phyloP scores from a whole-genome alignment of 2,888 invertebrate genomes.

The Cataglyphis livida region DNA sequence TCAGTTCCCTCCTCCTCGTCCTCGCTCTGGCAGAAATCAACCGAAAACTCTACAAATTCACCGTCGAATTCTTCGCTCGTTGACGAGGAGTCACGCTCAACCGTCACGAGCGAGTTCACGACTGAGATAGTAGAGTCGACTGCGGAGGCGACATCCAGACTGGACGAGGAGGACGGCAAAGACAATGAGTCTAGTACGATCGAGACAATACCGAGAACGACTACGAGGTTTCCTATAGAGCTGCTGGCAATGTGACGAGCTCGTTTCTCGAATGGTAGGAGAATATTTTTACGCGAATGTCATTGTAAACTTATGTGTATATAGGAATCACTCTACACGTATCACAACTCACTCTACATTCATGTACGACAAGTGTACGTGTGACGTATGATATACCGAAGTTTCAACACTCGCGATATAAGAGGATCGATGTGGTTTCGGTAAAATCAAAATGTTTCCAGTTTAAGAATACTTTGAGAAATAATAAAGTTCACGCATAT shows the following conservation, averaged over 20 bases:
- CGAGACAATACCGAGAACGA: constrained; percentile 60
- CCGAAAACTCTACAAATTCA: constrained; percentile 51
- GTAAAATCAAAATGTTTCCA: background rate
- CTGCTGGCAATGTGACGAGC: constrained; percentile 66
- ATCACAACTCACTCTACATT: constrained; percentile 60
- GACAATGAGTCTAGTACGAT: constrained; percentile 80
- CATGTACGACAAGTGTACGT: constrained; percentile 55
- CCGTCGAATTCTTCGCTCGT: constrained; percentile 35
- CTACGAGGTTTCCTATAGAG: constrained; percentile 55
- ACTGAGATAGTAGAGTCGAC: constrained; percentile 51
- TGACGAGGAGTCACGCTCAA: constrained; percentile 62
- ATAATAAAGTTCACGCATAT: background rate
- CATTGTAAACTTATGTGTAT: constrained; percentile 70
- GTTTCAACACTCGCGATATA: constrained; percentile 29
- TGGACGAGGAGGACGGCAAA: constrained; percentile 46
- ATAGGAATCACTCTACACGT: constrained; percentile 63
- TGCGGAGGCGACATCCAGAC: constrained; percentile 32
- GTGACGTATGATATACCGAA: constrained; percentile 25
- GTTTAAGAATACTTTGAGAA: background rate
- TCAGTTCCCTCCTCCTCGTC: constrained; percentile 25
- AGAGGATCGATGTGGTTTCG: constrained; percentile 7
- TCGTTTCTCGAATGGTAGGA: background rate
- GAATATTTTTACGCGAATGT: constrained; percentile 11
- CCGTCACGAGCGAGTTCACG: constrained; percentile 53
- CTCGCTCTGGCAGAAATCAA: constrained; percentile 1